phyloP scores from a whole-genome alignment of 2,888 invertebrate genomes.

The Aelia acuminata region DNA sequence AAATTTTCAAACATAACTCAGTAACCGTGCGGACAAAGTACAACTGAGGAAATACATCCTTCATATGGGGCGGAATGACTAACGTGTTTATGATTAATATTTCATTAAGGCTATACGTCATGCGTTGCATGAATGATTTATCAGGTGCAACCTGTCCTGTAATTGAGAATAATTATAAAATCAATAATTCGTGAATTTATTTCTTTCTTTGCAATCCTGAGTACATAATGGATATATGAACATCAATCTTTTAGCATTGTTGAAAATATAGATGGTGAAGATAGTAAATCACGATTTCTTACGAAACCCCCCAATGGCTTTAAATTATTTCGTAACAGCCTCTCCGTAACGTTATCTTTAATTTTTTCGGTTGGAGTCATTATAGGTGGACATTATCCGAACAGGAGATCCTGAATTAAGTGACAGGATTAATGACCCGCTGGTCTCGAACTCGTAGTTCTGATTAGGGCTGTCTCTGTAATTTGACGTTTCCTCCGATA shows the following conservation, averaged over 20 bases:
- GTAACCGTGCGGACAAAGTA: background rate
- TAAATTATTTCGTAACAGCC: background rate
- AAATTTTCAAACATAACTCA: background rate
- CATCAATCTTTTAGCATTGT: background rate
- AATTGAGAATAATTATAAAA: background rate
- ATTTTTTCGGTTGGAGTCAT: background rate
- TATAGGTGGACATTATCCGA: background rate
- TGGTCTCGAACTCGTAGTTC: background rate
- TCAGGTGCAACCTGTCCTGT: background rate
- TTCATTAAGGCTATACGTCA: background rate
- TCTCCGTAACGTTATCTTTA: background rate
- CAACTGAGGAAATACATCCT: background rate
- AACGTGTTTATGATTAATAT: background rate
- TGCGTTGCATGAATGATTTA: background rate
- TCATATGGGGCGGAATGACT: background rate
- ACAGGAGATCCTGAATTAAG: conserved; percentile 2
- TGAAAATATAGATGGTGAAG: background rate
- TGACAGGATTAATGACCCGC: background rate
- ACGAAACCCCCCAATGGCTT: background rate
- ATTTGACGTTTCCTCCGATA: conserved; percentile 7
- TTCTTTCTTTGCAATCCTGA: background rate
- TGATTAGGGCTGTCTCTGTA: background rate
- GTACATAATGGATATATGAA: background rate
- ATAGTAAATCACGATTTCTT: background rate
- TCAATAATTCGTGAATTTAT: background rate